A percentile compares a stretch with the other conserved stretches of the same genome.
phyloP scores from a whole-genome alignment of 2,113 vertebrate species.

The Upupa epops region DNA sequence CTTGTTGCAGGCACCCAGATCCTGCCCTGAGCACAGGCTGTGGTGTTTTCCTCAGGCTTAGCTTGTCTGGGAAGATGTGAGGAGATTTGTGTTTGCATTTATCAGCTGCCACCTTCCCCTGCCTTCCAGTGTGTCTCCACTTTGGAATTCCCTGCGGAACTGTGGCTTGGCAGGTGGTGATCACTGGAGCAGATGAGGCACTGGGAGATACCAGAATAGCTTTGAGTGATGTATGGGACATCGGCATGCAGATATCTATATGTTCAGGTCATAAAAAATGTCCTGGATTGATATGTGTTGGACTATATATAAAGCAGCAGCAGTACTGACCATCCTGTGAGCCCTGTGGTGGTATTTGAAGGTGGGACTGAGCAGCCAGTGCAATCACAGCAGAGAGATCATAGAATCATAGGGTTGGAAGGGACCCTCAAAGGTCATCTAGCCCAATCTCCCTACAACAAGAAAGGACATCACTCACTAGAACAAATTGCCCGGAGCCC shows the following conservation, averaged over 20 bases:
- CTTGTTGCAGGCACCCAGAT: rapidly evolving
- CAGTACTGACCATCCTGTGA: not conserved
- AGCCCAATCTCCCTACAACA: too few species aligned
- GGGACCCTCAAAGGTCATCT: too few species aligned
- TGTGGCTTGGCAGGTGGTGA: constrained; percentile 22
- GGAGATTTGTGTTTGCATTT: not conserved
- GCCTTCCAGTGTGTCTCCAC: not conserved
- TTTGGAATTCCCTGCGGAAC: not conserved
- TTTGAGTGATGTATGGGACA: not conserved
- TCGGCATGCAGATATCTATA: not conserved
- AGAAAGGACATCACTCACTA: too few species aligned
- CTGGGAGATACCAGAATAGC: not conserved
- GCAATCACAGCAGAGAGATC: too few species aligned
- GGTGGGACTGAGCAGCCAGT: too few species aligned
- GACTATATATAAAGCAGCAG: not conserved
- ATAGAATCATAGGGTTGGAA: too few species aligned
- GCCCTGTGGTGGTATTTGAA: rapidly evolving
- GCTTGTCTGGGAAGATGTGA: not conserved
- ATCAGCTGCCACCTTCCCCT: not conserved
- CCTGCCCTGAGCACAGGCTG: rapidly evolving
- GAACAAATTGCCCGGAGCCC: too few species aligned
- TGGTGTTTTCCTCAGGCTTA: not conserved
- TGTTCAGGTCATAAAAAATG: not conserved
- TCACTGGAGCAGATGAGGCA: not conserved
- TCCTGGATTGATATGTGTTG: not conserved